phyloP scores from a whole-genome alignment of 30 jellyfish, hydroid and myxozoan genomes.

The Nemopilema nomurai region DNA sequence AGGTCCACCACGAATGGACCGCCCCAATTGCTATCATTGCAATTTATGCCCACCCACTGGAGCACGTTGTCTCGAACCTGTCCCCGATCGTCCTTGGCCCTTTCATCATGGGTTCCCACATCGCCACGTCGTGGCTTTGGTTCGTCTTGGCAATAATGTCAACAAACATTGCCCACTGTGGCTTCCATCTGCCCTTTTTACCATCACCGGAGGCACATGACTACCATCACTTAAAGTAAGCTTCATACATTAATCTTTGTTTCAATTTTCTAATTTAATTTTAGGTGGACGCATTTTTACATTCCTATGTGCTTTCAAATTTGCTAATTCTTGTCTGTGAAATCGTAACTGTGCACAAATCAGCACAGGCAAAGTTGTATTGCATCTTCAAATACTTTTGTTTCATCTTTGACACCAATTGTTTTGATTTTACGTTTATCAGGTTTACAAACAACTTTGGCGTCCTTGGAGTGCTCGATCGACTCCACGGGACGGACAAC shows the following conservation, averaged over 20 bases:
- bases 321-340: neutral
- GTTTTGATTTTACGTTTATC: neutral
- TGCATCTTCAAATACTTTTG: too few relatives aligned
- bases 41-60: constrained; percentile 85
- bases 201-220: constrained; percentile 99
- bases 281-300: too few relatives aligned
- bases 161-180: constrained; percentile 84
- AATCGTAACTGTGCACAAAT: too few relatives aligned
- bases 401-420: neutral
- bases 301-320: too few relatives aligned
- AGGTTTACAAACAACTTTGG: constrained; percentile 95
- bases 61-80: constrained; percentile 76
- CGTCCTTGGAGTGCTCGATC: constrained; percentile 93
- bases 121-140: constrained; percentile 87
- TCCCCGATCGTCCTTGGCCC: constrained; percentile 84
- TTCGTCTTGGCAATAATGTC: constrained; percentile 63
- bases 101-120: constrained; percentile 86
- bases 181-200: constrained; percentile 87
- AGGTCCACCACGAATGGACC: constrained; percentile 95
- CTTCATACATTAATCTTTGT: neutral
- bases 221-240: constrained; percentile 90
- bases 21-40: constrained; percentile 80
- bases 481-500: constrained; percentile 94
- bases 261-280: neutral
- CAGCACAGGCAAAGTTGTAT: too few relatives aligned